These are phyloP conservation scores for Eidolon helvum DNA, from an alignment of 2,113 vertebrate genomes.

Conservation along the genomic window DNA sequence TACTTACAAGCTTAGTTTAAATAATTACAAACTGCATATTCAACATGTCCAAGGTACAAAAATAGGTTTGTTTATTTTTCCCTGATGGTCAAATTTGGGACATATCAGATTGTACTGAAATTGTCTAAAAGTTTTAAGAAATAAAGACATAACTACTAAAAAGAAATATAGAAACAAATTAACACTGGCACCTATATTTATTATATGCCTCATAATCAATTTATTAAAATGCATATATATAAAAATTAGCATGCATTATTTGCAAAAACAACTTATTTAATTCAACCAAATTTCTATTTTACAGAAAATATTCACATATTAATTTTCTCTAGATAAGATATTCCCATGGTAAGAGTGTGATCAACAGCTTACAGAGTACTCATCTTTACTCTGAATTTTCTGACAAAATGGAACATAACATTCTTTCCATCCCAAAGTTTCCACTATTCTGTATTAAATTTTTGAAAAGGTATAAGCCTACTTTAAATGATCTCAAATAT, in stretches of 20 bases:
- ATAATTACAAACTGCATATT: neutral
- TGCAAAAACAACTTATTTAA: constrained; percentile 52
- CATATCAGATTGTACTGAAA: neutral
- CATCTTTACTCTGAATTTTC: constrained; percentile 62
- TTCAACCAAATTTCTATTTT: constrained; percentile 56
- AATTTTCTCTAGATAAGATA: constrained; percentile 56
- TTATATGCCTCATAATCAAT: neutral
- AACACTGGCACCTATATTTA: neutral
- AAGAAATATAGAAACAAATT: constrained; percentile 34
- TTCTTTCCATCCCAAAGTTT: constrained; percentile 43
- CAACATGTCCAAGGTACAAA: neutral
- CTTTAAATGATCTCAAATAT: constrained; percentile 65
- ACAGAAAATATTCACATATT: constrained; percentile 59
- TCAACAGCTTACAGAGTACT: constrained; percentile 49
- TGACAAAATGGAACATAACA: constrained; percentile 67
- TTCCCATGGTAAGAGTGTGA: constrained; percentile 28
- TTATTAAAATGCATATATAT: neutral
- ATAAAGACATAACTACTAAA: neutral
- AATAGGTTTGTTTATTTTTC: neutral
- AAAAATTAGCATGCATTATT: constrained; percentile 2
- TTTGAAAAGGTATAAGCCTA: constrained; percentile 35
- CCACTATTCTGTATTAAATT: neutral
- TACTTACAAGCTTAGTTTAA: neutral
- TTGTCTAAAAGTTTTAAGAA: constrained; percentile 17
- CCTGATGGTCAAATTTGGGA: neutral